phyloP scores from a whole-genome alignment of 1,140 invertebrate species.

The Zophobas atratus region DNA sequence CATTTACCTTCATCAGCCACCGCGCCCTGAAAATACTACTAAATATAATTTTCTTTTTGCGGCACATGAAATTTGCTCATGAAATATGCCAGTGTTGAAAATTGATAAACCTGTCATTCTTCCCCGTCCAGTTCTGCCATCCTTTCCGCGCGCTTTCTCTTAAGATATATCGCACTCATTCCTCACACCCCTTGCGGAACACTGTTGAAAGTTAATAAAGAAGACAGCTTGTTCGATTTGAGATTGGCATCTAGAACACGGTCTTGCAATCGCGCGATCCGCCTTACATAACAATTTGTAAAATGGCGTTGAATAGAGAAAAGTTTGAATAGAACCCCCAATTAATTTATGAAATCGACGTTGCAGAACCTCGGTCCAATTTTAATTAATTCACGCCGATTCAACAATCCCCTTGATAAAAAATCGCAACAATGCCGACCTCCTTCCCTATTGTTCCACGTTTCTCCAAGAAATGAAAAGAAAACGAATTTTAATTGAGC shows the following conservation, averaged over 20 bases:
- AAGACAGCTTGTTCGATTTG: constrained; percentile 39
- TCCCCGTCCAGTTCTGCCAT: neutral
- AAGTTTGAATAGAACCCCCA: constrained; percentile 18
- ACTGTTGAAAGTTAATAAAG: constrained; percentile 36
- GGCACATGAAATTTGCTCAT: too few species aligned
- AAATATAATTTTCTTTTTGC: too few species aligned
- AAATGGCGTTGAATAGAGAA: constrained; percentile 36
- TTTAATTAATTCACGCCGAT: constrained; percentile 24
- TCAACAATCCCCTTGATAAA: neutral
- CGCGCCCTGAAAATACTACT: too few species aligned
- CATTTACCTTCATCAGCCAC: too few species aligned
- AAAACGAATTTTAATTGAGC: constrained; percentile 36
- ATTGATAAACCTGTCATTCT: too few species aligned
- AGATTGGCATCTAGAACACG: constrained; percentile 39
- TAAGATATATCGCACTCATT: constrained; percentile 20
- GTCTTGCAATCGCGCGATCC: constrained; percentile 32
- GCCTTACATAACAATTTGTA: constrained; percentile 33
- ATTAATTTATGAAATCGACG: constrained; percentile 39
- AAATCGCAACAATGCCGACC: constrained; percentile 12
- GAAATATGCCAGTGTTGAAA: too few species aligned
- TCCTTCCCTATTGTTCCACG: neutral
- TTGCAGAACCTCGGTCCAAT: neutral
- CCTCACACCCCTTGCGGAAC: constrained; percentile 11
- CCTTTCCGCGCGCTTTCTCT: neutral
- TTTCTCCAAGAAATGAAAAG: constrained; percentile 2